Evolutionary conservation across 2,888 invertebrate species (phyloP).

Genomic region (Incurvaria masculella): DNA sequence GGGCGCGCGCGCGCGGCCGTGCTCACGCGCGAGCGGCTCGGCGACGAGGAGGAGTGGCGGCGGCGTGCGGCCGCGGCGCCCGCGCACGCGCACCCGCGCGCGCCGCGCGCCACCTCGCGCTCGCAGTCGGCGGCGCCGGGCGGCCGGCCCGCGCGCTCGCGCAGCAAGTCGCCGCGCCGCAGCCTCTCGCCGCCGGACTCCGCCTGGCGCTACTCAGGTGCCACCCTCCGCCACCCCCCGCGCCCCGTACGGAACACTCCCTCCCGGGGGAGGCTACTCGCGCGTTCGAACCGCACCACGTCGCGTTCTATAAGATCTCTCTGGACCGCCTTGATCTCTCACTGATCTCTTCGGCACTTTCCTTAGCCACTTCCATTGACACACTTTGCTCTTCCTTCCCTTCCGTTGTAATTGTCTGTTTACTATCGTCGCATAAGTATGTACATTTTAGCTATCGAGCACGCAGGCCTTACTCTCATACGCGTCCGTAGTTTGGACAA

Average conservation of each 20-base stretch:
- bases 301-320: constrained; percentile 48
- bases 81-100: constrained; percentile 52
- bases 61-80: constrained; percentile 54
- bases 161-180: constrained; percentile 80
- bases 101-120: constrained; percentile 65
- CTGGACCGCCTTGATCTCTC: constrained; percentile 40
- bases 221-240: constrained; percentile 23
- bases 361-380: background rate
- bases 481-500: no score
- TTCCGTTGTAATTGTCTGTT: background rate
- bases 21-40: constrained; percentile 59
- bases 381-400: no score
- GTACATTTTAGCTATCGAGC: no score
- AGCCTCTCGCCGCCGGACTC: constrained; percentile 78
- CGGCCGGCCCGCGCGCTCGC: constrained; percentile 50
- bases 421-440: constrained; percentile 2
- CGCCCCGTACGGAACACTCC: constrained; percentile 52
- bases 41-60: constrained; percentile 26
- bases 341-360: constrained; percentile 16
- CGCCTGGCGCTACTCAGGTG: constrained; percentile 60
- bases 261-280: constrained; percentile 23
- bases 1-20: constrained; percentile 67
- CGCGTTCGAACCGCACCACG: constrained; percentile 37
- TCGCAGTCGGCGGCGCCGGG: constrained; percentile 85
- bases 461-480: no score